Evolutionary conservation across 2,888 invertebrate species (phyloP), one percentile per base, ranked within the genome.

Genomic region (Drosophila aldrichi): DNA sequence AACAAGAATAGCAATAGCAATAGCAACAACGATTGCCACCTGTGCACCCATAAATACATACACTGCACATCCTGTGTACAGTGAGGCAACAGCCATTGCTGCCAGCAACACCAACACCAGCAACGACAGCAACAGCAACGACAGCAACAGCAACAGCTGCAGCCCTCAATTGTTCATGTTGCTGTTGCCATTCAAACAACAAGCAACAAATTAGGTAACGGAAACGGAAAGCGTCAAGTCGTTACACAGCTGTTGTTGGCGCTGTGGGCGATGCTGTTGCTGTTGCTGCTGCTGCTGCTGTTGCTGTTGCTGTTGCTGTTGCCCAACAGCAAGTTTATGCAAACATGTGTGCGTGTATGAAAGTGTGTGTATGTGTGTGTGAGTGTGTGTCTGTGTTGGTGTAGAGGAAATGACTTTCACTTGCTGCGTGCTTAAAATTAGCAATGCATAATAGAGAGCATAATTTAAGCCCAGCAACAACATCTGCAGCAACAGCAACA

Each of bases 211-310:
- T 89, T 87, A 87, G 67, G 55, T 72, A 69, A 67, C 73, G 88
- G 88, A 89, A 84, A 66, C 88, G 82, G 88, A 82, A 84, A 72
- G 66, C 80, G 70, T 70, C 86, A 88, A 81, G 57, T 79, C 67
- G 72, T 52, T 52, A 57, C 58, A 62, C 58, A 62, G 67, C 51
- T 75, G 59, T 62, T 60, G 60, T 46, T 51, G 52, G 18, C 34
- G 56, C 20, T 40, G 62, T 34, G 49, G 49, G 49, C 49, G 49
- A 34, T 36, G 49, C 8, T 36, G 60, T 44, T 56, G 65, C 10
- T 43, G 60, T 16, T 57, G 6, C 29, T 29, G 67, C 48, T 75
- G 60, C 12, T 48, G 58, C 14, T 57, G 7, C 7, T 29, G 67
- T 48, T 75, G 49, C 32, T 32, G 32, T 20, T 36, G 49, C 2